These are phyloP conservation scores for Tipula unca DNA, from an alignment of 2,888 invertebrate genomes.

Conservation along the genomic window DNA sequence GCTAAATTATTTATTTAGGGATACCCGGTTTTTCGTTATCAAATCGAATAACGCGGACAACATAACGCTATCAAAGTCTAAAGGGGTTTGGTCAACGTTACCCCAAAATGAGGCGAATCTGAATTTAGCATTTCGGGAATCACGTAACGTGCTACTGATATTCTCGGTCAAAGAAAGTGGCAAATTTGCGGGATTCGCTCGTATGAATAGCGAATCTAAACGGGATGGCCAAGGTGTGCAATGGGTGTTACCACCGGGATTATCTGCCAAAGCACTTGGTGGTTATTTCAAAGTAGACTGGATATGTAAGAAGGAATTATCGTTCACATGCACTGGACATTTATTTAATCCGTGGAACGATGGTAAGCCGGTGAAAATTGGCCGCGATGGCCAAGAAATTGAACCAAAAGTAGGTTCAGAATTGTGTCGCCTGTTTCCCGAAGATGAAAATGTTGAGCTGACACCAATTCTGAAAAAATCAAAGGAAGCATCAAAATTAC, in stretches of 20 bases:
- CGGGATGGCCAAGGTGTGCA: slow-evolving; percentile 83
- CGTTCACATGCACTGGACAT: slow-evolving; percentile 86
- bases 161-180: slow-evolving; percentile 97
- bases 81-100: slow-evolving; percentile 95
- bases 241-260: slow-evolving; percentile 91
- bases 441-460: slow-evolving; percentile 86
- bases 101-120: slow-evolving; percentile 95
- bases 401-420: slow-evolving; percentile 93
- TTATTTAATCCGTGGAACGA: slow-evolving; percentile 98
- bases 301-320: slow-evolving; percentile 90
- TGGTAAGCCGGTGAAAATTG: slow-evolving; percentile 96
- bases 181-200: slow-evolving; percentile 89
- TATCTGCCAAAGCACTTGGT: slow-evolving; percentile 85
- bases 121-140: slow-evolving; percentile 88
- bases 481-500: slow-evolving; percentile 68
- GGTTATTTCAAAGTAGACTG: slow-evolving; percentile 96
- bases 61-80: slow-evolving; percentile 86
- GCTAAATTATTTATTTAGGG: slow-evolving; percentile 88
- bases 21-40: slow-evolving; percentile 90
- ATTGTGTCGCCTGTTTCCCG: slow-evolving; percentile 81
- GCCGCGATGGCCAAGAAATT: slow-evolving; percentile 97
- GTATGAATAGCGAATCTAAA: slow-evolving; percentile 79
- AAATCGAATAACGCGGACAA: slow-evolving; percentile 98
- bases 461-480: slow-evolving; percentile 78
- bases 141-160: slow-evolving; percentile 86